Base-by-base conservation (phyloP, 2,797 vertebrate species). In the Gallinago stenura region DNA sequence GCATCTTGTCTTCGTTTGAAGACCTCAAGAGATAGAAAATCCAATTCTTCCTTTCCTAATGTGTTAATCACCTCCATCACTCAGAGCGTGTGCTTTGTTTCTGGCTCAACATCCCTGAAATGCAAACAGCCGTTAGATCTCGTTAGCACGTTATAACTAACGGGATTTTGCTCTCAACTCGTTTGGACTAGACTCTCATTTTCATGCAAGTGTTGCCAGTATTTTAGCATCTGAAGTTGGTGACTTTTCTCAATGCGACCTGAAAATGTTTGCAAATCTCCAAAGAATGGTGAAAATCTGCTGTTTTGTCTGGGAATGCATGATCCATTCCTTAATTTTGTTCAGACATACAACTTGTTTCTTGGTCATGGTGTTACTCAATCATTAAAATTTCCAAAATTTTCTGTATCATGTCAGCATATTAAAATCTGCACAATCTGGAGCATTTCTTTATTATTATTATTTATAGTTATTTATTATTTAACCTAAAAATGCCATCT, bases 1-100 rank as follows among this genome's bases (percentile, higher is more conserved):
- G 37, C 90, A 83, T 68, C 56, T 71, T 87, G 90, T 82, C 78
- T 85, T 87, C 3, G 0, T 83, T 17, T 80, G 68, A 95, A 80
- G 90, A 87, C 75, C 83, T 89, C 87, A 25, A 43, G 93, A 95
- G 95, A 83, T 2, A 77, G 89, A 61, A 94, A 96, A 95, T 95
- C 65, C 71, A 91, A 89, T 97, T 95, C 35, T 92, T 39, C 71
- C 83, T 31, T 79, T 73, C 4, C 0, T 87, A 75, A 95, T 39
- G 75, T 93, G 95, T 65, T 96, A 94, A 95, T 96, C 45, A 83
- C 53, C 64, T 37, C 70, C 92, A 92, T 93, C 68, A 22, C 37
- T 93, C 86, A 56, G 75, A 54, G 64, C 5, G 0, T 1, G 10
- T 2, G 39, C 81, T 4, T 17, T 25, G n/a, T 39, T 57, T 84